Conservation (phyloP, 1,140 invertebrate genomes). For the Atta cephalotes region DNA sequence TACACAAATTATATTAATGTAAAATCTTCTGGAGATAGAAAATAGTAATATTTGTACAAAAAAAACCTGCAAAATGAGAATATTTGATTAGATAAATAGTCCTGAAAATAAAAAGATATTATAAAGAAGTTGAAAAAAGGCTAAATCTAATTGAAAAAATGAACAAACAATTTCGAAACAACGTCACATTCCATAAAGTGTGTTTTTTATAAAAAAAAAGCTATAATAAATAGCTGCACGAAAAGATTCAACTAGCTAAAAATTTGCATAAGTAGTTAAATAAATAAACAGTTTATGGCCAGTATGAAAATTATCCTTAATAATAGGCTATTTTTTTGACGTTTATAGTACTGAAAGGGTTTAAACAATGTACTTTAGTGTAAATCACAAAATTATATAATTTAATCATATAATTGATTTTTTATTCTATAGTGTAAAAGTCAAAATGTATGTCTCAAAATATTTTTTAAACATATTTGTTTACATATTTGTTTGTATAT, state of each 20-base stretch:
- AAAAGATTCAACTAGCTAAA: too few relatives aligned
- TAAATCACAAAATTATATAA: not conserved
- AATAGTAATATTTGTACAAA: too few relatives aligned
- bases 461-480: constrained; percentile 23
- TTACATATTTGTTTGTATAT: not conserved
- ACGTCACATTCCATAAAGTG: not conserved
- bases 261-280: too few relatives aligned
- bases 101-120: too few relatives aligned
- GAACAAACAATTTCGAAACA: not conserved
- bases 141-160: not conserved
- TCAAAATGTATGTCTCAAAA: not conserved
- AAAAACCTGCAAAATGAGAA: too few relatives aligned
- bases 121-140: too few relatives aligned
- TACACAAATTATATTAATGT: too few relatives aligned
- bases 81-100: too few relatives aligned
- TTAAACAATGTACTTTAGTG: not conserved
- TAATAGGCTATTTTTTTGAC: not conserved
- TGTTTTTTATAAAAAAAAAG: not conserved
- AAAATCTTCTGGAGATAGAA: too few relatives aligned
- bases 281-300: too few relatives aligned
- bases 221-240: too few relatives aligned
- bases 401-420: not conserved
- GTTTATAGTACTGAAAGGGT: not conserved
- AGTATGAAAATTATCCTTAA: not conserved
- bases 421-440: not conserved